Evolutionary conservation across 2,113 vertebrate species (phyloP), one percentile per base, ranked within the genome.

Genomic region (Ptilonorhynchus violaceus): DNA sequence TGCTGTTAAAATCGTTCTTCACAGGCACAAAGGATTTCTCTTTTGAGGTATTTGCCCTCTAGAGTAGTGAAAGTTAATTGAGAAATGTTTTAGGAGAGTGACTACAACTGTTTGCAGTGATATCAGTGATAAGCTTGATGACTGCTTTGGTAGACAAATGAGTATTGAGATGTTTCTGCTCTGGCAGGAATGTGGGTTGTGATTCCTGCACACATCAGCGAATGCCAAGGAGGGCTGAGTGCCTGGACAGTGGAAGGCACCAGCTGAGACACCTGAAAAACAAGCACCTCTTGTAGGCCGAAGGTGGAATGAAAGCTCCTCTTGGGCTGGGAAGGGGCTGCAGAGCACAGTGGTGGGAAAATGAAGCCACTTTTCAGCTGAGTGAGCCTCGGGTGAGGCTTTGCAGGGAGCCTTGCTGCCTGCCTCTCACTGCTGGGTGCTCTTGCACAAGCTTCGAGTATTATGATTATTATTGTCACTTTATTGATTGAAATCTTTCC

Each of bases 101-200:
- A 30, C 37, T 12, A 22, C 28, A 39, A 4, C 28, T 39, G 2
- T 55, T 77, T 33, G 27, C 44, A 49, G 28, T 0, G 1, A 0
- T 62, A 4, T 3, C 37, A 33, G 1, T 27, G 56, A 42, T 64
- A 15, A 75, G 15, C 31, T n/a, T 10, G 7, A 10, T 22, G 59
- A 10, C 25, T 70, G 47, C 64, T 77, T 64, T 70, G 44, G 31
- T 73, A 5, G 8, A 24, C 19, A 41, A 0, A 46, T 10, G 53
- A 33, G 7, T n/a, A 5, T 4, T 49, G 73, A 68, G 60, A 23
- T 35, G 50, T 72, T 39, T 46, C 46, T 53, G 42, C 63, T 83
- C 15, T 39, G 63, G n/a, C 59, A 58, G 24, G 55, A 53, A 14
- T 2, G 25, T 16, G 42, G 41, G 2, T 25, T 47, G 37, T 79